phyloP scores from a whole-genome alignment of 2,888 invertebrate species.

The Aradus depressus region DNA sequence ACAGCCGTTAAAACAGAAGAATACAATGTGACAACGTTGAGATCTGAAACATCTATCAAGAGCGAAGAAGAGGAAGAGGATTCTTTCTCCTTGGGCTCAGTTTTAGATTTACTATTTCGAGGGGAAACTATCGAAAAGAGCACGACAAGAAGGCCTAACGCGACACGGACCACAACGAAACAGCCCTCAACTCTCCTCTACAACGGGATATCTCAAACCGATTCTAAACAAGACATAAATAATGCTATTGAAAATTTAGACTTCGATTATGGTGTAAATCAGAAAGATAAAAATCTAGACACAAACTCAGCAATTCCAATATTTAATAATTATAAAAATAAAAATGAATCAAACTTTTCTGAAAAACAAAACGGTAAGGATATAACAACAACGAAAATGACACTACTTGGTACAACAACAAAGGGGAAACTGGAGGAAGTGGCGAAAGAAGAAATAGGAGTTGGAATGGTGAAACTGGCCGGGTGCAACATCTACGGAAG shows the following conservation, averaged over 20 bases:
- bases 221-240: slow-evolving; percentile 10
- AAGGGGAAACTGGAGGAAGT: too few species aligned
- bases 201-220: background rate
- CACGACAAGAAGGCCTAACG: background rate
- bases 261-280: slow-evolving; percentile 1
- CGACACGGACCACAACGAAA: background rate
- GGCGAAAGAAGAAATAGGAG: slow-evolving; percentile 1
- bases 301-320: slow-evolving; percentile 1
- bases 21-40: too few species aligned
- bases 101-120: slow-evolving; percentile 49
- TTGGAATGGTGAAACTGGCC: slow-evolving; percentile 51
- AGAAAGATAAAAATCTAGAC: slow-evolving; percentile 24
- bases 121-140: slow-evolving; percentile 28
- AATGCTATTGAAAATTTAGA: slow-evolving; percentile 14
- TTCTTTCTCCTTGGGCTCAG: slow-evolving; percentile 47
- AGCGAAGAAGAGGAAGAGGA: slow-evolving; percentile 33
- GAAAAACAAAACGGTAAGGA: background rate
- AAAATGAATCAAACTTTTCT: background rate
- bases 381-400: background rate
- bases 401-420: too few species aligned
- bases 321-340: slow-evolving; percentile 5
- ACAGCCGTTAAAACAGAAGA: background rate
- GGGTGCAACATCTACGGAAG: slow-evolving; percentile 84
- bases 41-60: background rate
- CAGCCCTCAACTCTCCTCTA: background rate